Conservation (phyloP, 2,888 invertebrate genomes). For the Leucophenga maculata region DNA sequence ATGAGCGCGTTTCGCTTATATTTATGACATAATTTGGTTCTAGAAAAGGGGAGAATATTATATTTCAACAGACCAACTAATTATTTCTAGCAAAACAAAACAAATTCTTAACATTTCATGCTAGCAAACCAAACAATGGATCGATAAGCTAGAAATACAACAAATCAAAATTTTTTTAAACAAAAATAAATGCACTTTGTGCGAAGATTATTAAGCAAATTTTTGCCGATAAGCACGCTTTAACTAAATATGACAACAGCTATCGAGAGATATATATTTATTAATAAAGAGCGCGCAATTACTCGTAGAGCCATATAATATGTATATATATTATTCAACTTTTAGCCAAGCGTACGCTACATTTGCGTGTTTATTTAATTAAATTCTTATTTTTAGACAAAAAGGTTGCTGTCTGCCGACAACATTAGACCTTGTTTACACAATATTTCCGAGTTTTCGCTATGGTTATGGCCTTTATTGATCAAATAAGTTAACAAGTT, state of each 20-base stretch:
- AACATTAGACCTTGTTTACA: background rate
- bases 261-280: background rate
- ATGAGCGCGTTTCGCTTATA: too few relatives aligned
- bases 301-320: too few relatives aligned
- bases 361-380: background rate
- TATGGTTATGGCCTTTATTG: constrained; percentile 21
- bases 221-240: background rate
- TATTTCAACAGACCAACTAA: too few relatives aligned
- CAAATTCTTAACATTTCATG: background rate
- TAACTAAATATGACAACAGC: background rate
- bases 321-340: background rate
- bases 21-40: too few relatives aligned
- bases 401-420: background rate
- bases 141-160: background rate
- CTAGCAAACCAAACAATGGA: background rate
- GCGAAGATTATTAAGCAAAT: background rate
- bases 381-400: background rate
- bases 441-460: constrained; percentile 6
- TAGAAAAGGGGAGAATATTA: too few relatives aligned
- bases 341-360: background rate
- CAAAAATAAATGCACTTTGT: background rate
- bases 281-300: background rate
- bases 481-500: constrained; percentile 19
- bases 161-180: background rate
- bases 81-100: too few relatives aligned